phyloP scores from a whole-genome alignment of 92 coral and sea anemone genomes.

The Bergia puertoricense region DNA sequence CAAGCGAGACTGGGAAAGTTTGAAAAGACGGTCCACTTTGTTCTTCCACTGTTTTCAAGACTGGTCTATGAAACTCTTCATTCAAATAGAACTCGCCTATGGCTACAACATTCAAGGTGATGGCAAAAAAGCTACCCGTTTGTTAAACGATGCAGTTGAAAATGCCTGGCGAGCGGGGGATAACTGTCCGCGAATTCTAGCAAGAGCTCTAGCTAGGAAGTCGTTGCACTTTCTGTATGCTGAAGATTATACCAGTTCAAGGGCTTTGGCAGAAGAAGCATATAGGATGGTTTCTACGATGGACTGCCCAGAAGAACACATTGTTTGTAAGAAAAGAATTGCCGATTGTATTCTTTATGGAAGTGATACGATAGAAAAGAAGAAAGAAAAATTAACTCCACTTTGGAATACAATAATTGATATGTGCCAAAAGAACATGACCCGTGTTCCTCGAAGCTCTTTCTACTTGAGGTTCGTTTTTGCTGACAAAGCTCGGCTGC shows the following conservation, averaged over 20 bases:
- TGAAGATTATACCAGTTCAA: constrained; percentile 11
- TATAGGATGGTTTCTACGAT: constrained; percentile 24
- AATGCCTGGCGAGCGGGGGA: constrained; percentile 47
- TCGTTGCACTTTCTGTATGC: constrained; percentile 43
- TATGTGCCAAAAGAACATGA: constrained; percentile 33
- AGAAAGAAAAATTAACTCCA: constrained; percentile 25
- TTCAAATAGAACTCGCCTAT: constrained; percentile 46
- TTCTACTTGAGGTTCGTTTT: constrained; percentile 45
- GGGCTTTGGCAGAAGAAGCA: constrained; percentile 37
- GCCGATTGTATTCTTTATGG: constrained; percentile 45
- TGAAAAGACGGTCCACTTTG: constrained; percentile 14
- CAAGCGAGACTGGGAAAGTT: constrained; percentile 41
- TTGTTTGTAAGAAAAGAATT: constrained; percentile 37
- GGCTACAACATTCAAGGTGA: constrained; percentile 50
- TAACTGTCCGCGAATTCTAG: constrained; percentile 32
- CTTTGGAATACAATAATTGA: constrained; percentile 40
- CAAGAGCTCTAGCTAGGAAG: constrained; percentile 43
- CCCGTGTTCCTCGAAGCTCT: constrained; percentile 37
- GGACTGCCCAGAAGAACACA: constrained; percentile 48
- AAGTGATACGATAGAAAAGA: constrained; percentile 25
- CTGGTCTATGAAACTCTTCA: constrained; percentile 38
- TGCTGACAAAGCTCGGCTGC: constrained; percentile 50
- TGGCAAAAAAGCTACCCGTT: constrained; percentile 32
- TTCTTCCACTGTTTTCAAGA: constrained; percentile 33
- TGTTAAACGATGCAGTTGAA: constrained; percentile 31